Percentiles rank a stretch among this genome's conserved stretches.
Evolutionary conservation across 2,797 vertebrate species (phyloP).

Genomic region (Smutsia gigantea): DNA sequence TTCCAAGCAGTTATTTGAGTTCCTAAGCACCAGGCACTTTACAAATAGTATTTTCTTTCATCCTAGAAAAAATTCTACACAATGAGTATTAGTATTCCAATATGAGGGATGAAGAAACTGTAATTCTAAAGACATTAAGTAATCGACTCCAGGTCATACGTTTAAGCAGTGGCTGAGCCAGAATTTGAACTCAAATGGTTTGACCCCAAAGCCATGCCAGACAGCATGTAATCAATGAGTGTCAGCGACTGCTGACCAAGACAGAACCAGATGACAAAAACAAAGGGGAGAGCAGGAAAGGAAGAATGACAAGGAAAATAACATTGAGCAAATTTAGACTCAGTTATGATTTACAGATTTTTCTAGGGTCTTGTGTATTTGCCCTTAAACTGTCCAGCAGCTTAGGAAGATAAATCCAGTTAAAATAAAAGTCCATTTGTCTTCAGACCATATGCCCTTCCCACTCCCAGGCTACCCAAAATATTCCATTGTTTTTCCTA

Average conservation of each 20-base stretch:
- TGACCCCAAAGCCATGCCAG: neutral
- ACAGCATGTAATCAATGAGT: neutral
- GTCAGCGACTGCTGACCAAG: neutral
- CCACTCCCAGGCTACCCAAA: neutral
- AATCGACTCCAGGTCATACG: neutral
- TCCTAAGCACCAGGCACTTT: neutral
- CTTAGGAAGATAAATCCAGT: neutral
- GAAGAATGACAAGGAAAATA: neutral
- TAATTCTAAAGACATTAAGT: neutral
- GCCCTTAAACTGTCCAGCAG: neutral
- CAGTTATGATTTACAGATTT: neutral
- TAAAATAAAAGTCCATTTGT: conserved; percentile 11
- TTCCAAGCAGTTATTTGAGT: neutral
- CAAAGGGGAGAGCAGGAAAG: neutral
- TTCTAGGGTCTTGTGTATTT: neutral
- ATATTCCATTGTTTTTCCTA: neutral
- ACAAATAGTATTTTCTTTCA: conserved; percentile 24
- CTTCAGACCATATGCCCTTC: neutral
- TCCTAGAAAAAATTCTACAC: neutral
- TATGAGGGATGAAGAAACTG: neutral
- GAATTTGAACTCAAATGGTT: conserved; percentile 30
- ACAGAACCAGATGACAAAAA: neutral
- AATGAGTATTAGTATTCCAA: neutral
- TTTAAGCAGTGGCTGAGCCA: neutral
- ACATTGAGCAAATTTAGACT: neutral